Conservation (phyloP, 2,113 vertebrate genomes). For the Pseudopipra pipra region DNA sequence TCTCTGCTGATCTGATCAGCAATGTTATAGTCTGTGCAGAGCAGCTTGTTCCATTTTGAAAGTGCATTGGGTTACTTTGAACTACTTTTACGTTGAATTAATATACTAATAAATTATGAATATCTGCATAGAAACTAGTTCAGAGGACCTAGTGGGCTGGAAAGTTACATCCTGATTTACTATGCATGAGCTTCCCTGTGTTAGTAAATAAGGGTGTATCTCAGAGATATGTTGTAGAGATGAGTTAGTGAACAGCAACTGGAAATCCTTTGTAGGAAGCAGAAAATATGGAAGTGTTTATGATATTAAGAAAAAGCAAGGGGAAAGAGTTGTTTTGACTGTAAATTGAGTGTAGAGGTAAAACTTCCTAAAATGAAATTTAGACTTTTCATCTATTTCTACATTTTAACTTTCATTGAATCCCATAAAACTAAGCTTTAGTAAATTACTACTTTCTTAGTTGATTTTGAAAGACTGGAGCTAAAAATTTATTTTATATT, state of each 20-base stretch:
- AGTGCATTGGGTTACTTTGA: background rate
- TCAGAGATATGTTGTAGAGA: background rate
- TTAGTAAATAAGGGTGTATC: background rate
- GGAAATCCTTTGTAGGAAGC: background rate
- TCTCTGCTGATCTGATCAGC: background rate
- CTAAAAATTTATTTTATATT: background rate
- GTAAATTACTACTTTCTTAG: background rate
- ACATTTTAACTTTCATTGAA: background rate
- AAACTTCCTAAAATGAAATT: background rate
- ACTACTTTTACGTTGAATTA: background rate
- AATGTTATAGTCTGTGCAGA: accelerated
- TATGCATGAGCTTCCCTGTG: background rate
- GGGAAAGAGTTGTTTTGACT: background rate
- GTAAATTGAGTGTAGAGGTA: background rate
- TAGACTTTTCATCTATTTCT: background rate
- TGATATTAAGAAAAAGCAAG: background rate
- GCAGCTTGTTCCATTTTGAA: background rate
- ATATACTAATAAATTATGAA: background rate
- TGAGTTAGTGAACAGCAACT: background rate
- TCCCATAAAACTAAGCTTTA: background rate
- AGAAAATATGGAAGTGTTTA: background rate
- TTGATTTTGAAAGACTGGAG: background rate
- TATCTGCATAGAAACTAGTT: background rate
- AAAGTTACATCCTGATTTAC: background rate
- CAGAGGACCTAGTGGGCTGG: background rate